Base-by-base conservation (phyloP, 1,140 invertebrate genomes). In the Aricia agestis region DNA sequence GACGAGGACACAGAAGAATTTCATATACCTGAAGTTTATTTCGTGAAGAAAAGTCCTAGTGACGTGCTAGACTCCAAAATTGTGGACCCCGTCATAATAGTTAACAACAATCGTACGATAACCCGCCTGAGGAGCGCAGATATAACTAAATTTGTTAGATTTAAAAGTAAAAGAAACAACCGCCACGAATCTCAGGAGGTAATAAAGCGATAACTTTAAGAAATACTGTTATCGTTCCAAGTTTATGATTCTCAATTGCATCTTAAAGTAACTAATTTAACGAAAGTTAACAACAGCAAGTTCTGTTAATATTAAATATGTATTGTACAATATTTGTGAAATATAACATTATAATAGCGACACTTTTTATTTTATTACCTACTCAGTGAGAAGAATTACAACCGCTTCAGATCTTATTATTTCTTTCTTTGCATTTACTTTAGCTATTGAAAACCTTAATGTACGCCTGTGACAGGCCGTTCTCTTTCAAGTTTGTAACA, bases 101-200 rank as follows among this genome's bases (percentile, higher is more conserved):
- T 90, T 11, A 80, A 90, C 58, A 86, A 72, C 68, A 90, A 90
- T 58, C 72, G 87, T 42, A 90, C 82, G 0, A 83, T 87, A 0
- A 88, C 87, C 0, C 82, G 83, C 2, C 61, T 88, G 4, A 86
- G 82, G 67, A 90, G 87, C 71, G 83, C 77, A 68, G 80, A 82
- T 71, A 75, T 90, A n/a, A 73, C 79, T 10, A 88, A 84, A 70
- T 81, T 78, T 68, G 67, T 90, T 0, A 83, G 67, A 65, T 90
- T 90, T 65, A 85, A 74, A 74, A 89, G 78, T 63, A 87, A 85
- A 78, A 68, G 81, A n/a, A 76, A 67, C 18, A 79, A 81, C 52
- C 77, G 59, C 45, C 45, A 52, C 13, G 45, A 52, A 13, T n/a
- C 17, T 63, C 17, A 63, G 15, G 11, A 31, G 15, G 71, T 58